These are phyloP conservation scores for Tychaedon coryphoeus DNA, from an alignment of 2,113 vertebrate species.

Conservation along the genomic window DNA sequence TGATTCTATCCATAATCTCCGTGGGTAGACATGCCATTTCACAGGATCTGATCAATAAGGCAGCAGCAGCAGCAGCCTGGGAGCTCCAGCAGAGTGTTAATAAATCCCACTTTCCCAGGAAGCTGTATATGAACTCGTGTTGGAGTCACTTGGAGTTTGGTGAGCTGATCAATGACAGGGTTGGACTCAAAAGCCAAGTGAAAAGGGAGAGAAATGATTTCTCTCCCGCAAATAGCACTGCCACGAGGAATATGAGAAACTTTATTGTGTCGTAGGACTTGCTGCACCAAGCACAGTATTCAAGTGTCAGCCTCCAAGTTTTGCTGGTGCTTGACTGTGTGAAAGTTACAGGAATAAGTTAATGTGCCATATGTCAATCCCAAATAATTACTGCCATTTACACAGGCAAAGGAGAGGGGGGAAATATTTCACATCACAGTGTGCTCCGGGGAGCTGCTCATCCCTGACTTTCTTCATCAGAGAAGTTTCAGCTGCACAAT, in stretches of 20 bases:
- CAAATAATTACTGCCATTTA: neutral
- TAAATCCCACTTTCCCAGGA: conserved; percentile 48
- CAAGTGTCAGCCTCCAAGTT: neutral
- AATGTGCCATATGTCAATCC: neutral
- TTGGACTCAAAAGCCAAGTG: neutral
- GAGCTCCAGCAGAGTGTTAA: conserved; percentile 20
- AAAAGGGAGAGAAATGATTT: neutral
- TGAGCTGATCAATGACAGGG: conserved; percentile 30
- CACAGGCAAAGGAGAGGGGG: neutral
- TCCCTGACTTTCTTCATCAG: neutral
- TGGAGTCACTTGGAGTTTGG: conserved; percentile 33
- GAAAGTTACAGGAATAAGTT: neutral
- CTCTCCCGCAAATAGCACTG: neutral
- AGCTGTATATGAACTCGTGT: neutral
- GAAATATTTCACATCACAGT: fast-evolving
- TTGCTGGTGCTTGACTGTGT: neutral
- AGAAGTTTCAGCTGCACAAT: neutral
- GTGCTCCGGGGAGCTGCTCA: neutral
- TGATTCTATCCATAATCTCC: conserved; percentile 7
- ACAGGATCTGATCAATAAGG: neutral
- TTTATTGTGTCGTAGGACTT: neutral
- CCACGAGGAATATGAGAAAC: neutral
- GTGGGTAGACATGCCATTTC: neutral
- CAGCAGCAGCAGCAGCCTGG: neutral
- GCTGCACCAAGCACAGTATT: neutral